A percentile compares a stretch with the other conserved stretches of the same genome.
Conservation (phyloP, 2,797 vertebrate species). For the Phrynocephalus vlangalii region DNA sequence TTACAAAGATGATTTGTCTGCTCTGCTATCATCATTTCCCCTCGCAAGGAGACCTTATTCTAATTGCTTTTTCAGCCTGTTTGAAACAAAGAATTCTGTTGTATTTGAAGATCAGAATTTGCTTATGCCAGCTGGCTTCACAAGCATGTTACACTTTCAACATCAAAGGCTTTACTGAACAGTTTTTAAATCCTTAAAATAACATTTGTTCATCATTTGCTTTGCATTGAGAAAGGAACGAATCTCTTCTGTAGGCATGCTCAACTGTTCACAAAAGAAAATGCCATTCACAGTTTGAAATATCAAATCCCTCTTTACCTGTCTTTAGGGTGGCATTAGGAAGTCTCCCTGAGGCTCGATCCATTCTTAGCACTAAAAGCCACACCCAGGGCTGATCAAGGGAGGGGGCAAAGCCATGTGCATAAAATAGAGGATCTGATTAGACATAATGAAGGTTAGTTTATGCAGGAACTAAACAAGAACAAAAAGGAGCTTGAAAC, state of each 20-base stretch:
- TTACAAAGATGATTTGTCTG: constrained; percentile 27
- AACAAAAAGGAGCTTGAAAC: no score
- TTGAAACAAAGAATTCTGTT: constrained; percentile 38
- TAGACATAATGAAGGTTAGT: no score
- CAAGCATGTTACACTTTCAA: constrained; percentile 22
- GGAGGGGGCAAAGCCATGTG: no score
- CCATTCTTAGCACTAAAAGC: no score
- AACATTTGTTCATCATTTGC: constrained; percentile 26
- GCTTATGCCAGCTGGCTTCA: constrained; percentile 14
- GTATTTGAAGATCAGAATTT: constrained; percentile 45
- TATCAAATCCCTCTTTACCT: neutral
- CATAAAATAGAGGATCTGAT: no score
- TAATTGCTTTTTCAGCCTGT: constrained; percentile 34
- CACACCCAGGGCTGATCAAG: no score
- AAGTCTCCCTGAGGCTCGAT: no score
- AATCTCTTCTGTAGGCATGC: neutral
- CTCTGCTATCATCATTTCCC: constrained; percentile 29
- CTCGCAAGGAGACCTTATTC: constrained; percentile 21
- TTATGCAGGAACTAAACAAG: no score
- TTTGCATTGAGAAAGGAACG: neutral
- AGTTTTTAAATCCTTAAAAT: constrained; percentile 15
- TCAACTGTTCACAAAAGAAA: neutral
- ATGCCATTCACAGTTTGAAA: neutral
- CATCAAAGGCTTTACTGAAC: constrained; percentile 39
- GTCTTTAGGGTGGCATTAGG: neutral